Conservation (phyloP, 1,140 invertebrate species). For the Hypsibius dujardini region DNA sequence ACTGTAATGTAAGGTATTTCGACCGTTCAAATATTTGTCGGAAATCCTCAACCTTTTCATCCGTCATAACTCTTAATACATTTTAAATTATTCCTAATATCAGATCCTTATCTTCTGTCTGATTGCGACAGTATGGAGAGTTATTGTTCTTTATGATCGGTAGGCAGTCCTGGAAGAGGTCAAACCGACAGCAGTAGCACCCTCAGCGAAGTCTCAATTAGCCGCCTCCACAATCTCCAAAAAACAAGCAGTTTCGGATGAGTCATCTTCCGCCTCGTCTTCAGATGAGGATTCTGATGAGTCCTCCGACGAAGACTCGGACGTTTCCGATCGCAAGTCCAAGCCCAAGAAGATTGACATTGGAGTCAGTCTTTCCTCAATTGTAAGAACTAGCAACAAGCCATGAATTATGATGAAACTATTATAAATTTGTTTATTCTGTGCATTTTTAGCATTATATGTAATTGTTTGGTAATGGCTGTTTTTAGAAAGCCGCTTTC, state of each 20-base stretch:
- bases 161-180: background rate
- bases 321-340: background rate
- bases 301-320: background rate
- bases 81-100: too few species aligned
- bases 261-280: background rate
- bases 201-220: background rate
- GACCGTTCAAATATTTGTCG: too few species aligned
- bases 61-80: too few species aligned
- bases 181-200: background rate
- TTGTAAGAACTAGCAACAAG: background rate
- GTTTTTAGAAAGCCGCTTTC: conserved; percentile 12
- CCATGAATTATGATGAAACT: background rate
- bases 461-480: background rate
- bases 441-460: background rate
- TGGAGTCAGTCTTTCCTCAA: conserved; percentile 15
- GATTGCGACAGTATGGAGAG: too few species aligned
- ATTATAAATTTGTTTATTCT: background rate
- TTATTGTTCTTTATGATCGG: too few species aligned
- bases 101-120: too few species aligned
- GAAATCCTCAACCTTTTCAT: too few species aligned
- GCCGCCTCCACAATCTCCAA: background rate
- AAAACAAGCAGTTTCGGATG: conserved; percentile 5
- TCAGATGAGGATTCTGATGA: background rate
- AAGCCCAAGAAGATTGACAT: conserved; percentile 8
- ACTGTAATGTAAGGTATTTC: too few species aligned